phyloP scores from a whole-genome alignment of 2,113 vertebrate species.

The Hoplias malabaricus region DNA sequence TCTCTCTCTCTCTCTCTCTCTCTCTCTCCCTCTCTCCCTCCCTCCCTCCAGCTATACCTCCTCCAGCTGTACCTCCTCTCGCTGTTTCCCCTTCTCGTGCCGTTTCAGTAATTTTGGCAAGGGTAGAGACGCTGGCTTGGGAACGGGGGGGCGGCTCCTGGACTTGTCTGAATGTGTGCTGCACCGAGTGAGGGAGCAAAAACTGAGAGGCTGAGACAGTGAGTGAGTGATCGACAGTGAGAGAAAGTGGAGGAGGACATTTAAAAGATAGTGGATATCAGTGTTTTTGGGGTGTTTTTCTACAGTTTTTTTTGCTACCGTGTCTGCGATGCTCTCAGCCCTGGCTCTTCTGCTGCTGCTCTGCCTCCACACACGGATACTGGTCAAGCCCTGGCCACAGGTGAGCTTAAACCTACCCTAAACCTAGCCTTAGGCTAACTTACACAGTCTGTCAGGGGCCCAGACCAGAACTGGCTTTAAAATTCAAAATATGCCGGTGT shows the following conservation, averaged over 20 bases:
- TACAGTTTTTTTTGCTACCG: conserved; percentile 58
- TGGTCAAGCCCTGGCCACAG: conserved; percentile 84
- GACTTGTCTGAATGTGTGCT: conserved; percentile 52
- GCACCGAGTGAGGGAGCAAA: conserved; percentile 38
- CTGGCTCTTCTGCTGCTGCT: conserved; percentile 73
- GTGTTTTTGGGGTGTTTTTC: conserved; percentile 53
- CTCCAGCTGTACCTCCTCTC: no score
- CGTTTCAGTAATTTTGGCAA: conserved; percentile 29
- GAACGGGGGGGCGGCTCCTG: conserved; percentile 47
- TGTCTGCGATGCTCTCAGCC: conserved; percentile 69
- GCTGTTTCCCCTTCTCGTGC: conserved; percentile 41
- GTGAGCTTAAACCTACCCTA: conserved; percentile 64
- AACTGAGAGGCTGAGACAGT: conserved; percentile 17
- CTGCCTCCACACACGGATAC: conserved; percentile 79
- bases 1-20: neutral
- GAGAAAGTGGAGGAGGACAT: conserved; percentile 57
- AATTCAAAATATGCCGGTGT: neutral
- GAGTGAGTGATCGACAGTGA: conserved; percentile 61
- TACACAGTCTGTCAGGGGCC: neutral
- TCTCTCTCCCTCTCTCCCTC: neutral
- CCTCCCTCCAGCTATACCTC: conserved; percentile 16
- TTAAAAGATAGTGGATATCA: conserved; percentile 18
- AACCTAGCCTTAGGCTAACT: neutral
- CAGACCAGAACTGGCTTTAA: neutral
- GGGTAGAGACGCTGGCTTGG: conserved; percentile 50